Percentiles rank a stretch among this genome's conserved stretches.
These are phyloP conservation scores for Sigmodon hispidus DNA, from an alignment of 2,113 vertebrate species.

Conservation along the genomic window DNA sequence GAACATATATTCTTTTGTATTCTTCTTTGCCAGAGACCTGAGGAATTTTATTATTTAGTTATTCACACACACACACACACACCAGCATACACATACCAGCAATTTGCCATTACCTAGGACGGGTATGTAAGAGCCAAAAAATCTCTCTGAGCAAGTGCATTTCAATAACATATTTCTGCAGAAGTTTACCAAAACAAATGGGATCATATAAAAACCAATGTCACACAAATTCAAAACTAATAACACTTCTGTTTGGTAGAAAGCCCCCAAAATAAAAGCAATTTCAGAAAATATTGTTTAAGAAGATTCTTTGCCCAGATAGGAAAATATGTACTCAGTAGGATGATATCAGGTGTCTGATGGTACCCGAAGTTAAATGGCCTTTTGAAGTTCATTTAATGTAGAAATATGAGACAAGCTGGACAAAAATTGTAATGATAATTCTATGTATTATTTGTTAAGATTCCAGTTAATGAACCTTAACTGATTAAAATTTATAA, in stretches of 20 bases:
- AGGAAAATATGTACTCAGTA: not conserved
- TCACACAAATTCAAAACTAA: not conserved
- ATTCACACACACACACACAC: not conserved
- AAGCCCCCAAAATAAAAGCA: not conserved
- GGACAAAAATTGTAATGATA: not conserved
- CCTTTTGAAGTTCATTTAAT: not conserved
- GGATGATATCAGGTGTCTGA: not conserved
- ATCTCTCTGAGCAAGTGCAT: not conserved
- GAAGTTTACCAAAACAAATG: not conserved
- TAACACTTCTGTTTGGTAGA: not conserved
- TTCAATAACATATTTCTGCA: not conserved
- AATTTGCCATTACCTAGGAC: not conserved
- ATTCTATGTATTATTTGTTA: slow-evolving; percentile 4
- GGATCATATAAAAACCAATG: not conserved
- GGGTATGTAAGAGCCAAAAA: not conserved
- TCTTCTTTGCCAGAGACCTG: not conserved
- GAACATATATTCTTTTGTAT: not conserved
- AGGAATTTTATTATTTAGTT: not conserved
- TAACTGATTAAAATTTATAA: not conserved
- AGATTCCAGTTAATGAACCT: not conserved
- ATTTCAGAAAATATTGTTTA: not conserved
- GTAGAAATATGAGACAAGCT: not conserved
- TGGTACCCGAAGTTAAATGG: not conserved
- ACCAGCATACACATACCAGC: not conserved
- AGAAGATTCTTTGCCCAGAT: not conserved